phyloP scores from a whole-genome alignment of 2,797 vertebrate species.

The Acipenser transmontanus region DNA sequence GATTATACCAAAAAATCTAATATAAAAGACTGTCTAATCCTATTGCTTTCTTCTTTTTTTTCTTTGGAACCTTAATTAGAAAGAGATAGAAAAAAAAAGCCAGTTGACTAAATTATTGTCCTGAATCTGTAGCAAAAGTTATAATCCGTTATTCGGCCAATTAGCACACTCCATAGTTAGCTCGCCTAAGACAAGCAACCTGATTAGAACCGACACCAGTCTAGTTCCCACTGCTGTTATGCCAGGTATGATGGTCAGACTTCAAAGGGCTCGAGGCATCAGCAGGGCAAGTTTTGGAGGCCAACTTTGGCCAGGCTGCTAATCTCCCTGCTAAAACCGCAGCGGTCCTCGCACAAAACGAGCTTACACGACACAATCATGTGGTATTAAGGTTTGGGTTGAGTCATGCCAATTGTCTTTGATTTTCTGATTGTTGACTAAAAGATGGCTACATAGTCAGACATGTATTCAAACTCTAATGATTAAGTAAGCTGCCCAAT shows the following conservation, averaged over 20 bases:
- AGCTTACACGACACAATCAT: slow-evolving; percentile 85
- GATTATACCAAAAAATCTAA: slow-evolving; percentile 31
- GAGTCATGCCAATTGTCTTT: slow-evolving; percentile 84
- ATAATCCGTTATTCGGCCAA: slow-evolving; percentile 91
- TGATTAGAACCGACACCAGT: slow-evolving; percentile 85
- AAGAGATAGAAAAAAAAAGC: slow-evolving; percentile 43
- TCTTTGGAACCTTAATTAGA: slow-evolving; percentile 81
- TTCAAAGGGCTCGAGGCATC: slow-evolving; percentile 84
- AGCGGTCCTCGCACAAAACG: slow-evolving; percentile 80
- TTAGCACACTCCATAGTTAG: slow-evolving; percentile 75
- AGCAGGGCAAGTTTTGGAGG: slow-evolving; percentile 81
- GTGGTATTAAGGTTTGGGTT: slow-evolving; percentile 79
- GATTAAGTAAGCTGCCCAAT: slow-evolving; percentile 64
- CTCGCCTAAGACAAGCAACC: slow-evolving; percentile 60
- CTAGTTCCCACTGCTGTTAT: slow-evolving; percentile 80
- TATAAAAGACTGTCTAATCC: slow-evolving; percentile 65
- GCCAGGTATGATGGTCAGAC: slow-evolving; percentile 85
- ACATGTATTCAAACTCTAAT: slow-evolving; percentile 64
- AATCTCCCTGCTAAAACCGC: slow-evolving; percentile 83
- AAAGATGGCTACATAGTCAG: slow-evolving; percentile 76
- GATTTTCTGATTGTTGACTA: slow-evolving; percentile 81
- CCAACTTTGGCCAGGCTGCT: slow-evolving; percentile 49
- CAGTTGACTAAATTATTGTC: slow-evolving; percentile 83
- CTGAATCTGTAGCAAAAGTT: slow-evolving; percentile 76
- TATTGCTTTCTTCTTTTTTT: slow-evolving; percentile 49